Conservation (phyloP, 1,140 invertebrate species). For the Caenorhabditis remanei region DNA sequence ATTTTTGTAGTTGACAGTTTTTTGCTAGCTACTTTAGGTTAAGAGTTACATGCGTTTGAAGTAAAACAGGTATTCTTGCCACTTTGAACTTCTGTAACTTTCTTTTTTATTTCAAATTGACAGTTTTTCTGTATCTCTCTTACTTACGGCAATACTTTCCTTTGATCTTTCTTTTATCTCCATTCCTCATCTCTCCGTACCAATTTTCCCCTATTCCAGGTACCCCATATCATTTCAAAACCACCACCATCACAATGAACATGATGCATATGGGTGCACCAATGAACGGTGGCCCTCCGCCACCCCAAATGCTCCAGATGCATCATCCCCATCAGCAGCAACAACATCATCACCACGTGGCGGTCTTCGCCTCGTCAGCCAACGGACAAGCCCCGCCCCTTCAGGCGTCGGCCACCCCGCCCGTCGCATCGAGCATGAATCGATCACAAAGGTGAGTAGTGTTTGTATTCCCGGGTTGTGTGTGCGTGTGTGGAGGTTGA, state of each 20-base stretch:
- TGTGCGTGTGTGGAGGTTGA: background rate
- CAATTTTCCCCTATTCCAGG: background rate
- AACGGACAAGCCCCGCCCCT: constrained; percentile 8
- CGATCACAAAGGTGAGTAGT: constrained; percentile 61
- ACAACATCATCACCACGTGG: constrained; percentile 48
- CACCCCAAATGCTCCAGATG: constrained; percentile 46
- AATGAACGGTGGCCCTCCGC: constrained; percentile 24
- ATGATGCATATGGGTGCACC: constrained; percentile 60
- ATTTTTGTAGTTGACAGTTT: too few species aligned
- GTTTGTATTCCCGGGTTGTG: background rate
- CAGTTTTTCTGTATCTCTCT: too few species aligned
- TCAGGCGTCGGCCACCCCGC: constrained; percentile 27
- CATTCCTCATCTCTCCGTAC: background rate
- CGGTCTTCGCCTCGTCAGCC: constrained; percentile 43
- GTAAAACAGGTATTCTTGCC: too few species aligned
- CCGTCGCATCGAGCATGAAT: constrained; percentile 62
- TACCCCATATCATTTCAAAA: background rate
- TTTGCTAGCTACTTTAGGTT: too few species aligned
- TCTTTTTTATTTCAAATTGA: too few species aligned
- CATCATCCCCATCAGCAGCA: constrained; percentile 20
- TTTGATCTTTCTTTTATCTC: too few species aligned
- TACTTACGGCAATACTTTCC: too few species aligned
- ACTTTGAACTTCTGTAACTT: too few species aligned
- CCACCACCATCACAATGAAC: background rate
- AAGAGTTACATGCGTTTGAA: too few species aligned